A percentile compares a stretch with the other conserved stretches of the same genome.
Evolutionary conservation across 2,113 vertebrate genomes (phyloP).

Genomic region (Paramisgurnus dabryanus): DNA sequence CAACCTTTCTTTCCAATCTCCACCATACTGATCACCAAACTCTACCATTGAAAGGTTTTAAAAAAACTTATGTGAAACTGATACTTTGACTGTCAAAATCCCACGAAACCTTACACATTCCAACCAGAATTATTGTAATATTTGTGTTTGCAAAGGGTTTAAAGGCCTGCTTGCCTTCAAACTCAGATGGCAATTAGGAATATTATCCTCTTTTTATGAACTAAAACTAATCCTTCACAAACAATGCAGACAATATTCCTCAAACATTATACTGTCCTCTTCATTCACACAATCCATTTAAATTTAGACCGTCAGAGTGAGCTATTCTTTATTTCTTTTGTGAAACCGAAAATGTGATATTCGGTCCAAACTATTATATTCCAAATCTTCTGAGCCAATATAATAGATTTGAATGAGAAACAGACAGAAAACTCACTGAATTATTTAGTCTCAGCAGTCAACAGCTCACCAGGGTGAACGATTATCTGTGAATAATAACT

Average conservation of each 20-base stretch:
- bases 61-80: neutral
- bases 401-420: no score
- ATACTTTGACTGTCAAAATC: neutral
- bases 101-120: conserved; percentile 11
- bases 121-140: neutral
- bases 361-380: no score
- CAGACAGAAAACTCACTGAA: no score
- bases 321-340: neutral
- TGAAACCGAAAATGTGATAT: neutral
- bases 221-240: conserved; percentile 27
- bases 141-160: conserved; percentile 28
- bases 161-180: conserved; percentile 20
- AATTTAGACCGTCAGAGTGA: neutral
- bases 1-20: neutral
- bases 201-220: conserved; percentile 44
- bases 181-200: neutral
- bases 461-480: no score
- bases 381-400: no score
- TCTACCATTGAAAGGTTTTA: neutral
- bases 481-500: no score
- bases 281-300: conserved; percentile 25
- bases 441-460: no score
- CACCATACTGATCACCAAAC: neutral
- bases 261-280: neutral
- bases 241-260: conserved; percentile 13